phyloP scores from a whole-genome alignment of 2,113 vertebrate species.

The Myrmecophaga tridactyla region DNA sequence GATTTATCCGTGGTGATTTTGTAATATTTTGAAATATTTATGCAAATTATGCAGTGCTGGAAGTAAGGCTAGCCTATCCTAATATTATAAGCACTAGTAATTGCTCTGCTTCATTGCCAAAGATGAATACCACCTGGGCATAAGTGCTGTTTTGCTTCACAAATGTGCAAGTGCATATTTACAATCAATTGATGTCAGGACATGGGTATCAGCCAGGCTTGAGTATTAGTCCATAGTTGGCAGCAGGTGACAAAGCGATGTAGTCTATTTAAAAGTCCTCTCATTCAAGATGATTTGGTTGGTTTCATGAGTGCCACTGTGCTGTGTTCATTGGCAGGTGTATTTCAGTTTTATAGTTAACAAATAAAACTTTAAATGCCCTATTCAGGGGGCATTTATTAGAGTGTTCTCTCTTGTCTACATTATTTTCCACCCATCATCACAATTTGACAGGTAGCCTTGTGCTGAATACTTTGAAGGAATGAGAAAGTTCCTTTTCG shows the following conservation, averaged over 20 bases:
- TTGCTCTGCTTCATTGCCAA: background rate
- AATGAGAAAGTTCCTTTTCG: background rate
- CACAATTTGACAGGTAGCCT: slow-evolving; percentile 20
- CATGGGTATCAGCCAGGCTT: background rate
- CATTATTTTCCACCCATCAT: slow-evolving; percentile 26
- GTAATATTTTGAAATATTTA: background rate
- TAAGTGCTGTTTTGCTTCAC: background rate
- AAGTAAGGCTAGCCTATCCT: background rate
- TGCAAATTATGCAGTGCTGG: background rate
- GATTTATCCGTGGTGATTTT: background rate
- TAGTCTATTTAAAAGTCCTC: background rate
- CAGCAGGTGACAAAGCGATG: background rate
- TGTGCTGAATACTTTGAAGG: slow-evolving; percentile 14
- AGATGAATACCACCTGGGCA: background rate
- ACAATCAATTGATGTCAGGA: background rate
- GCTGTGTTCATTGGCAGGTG: background rate
- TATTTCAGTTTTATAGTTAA: slow-evolving; percentile 29
- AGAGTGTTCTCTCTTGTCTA: background rate
- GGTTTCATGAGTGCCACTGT: background rate
- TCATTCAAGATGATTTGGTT: background rate
- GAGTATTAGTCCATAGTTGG: background rate
- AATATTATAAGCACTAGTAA: background rate
- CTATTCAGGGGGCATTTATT: slow-evolving; percentile 19
- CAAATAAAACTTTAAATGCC: slow-evolving; percentile 46
- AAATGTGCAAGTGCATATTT: background rate